A percentile compares a stretch with the other conserved stretches of the same genome.
phyloP scores from a whole-genome alignment of 2,888 invertebrate genomes.

The Actias luna region DNA sequence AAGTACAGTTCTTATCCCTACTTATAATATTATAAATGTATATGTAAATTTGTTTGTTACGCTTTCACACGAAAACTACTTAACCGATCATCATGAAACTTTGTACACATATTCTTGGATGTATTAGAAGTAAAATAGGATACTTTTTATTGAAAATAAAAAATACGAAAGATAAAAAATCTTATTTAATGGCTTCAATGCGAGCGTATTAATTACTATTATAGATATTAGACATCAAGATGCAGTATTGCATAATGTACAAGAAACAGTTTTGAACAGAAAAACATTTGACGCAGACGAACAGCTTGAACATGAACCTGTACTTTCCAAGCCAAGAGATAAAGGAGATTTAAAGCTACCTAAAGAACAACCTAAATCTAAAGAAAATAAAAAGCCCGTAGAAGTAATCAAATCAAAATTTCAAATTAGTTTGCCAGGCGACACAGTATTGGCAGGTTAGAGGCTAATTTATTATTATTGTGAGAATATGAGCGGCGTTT shows the following conservation, averaged over 20 bases:
- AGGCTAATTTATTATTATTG: background rate
- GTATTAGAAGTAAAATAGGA: too few relatives aligned
- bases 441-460: slow-evolving; percentile 57
- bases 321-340: slow-evolving; percentile 27
- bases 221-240: slow-evolving; percentile 68
- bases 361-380: slow-evolving; percentile 35
- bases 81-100: too few relatives aligned
- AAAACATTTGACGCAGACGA: slow-evolving; percentile 20
- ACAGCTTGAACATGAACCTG: slow-evolving; percentile 24
- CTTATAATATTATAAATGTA: too few relatives aligned
- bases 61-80: too few relatives aligned
- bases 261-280: slow-evolving; percentile 44
- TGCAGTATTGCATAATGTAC: slow-evolving; percentile 48
- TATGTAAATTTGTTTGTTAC: too few relatives aligned
- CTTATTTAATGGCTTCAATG: too few relatives aligned
- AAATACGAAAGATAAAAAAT: too few relatives aligned
- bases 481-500: background rate
- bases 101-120: too few relatives aligned
- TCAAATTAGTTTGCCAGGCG: slow-evolving; percentile 53
- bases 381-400: slow-evolving; percentile 38
- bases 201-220: slow-evolving; percentile 16
- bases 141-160: too few relatives aligned
- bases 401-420: slow-evolving; percentile 44
- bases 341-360: slow-evolving; percentile 32
- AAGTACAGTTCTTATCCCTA: too few relatives aligned